Conservation (phyloP, 1,140 invertebrate species). For the Gerris buenoi region DNA sequence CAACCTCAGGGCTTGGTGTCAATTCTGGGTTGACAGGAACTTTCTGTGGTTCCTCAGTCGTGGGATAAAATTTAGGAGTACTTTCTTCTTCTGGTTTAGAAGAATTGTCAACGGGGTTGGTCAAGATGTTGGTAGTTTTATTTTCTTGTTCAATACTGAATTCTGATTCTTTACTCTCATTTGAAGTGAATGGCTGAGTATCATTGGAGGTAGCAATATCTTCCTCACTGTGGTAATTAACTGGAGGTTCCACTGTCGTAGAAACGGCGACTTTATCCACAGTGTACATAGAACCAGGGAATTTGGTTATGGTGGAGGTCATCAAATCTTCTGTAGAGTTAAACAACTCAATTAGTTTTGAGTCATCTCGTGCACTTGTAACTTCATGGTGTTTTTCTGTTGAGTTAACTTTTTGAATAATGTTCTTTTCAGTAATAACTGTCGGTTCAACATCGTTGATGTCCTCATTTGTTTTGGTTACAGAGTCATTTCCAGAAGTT, state of each 20-base stretch:
- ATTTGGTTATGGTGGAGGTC: background rate
- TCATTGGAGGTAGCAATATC: too few species aligned
- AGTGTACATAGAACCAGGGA: background rate
- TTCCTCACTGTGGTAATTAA: too few species aligned
- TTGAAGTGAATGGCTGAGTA: too few species aligned
- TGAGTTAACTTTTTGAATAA: too few species aligned
- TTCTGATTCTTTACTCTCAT: too few species aligned
- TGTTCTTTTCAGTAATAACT: background rate
- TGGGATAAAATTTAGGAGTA: background rate
- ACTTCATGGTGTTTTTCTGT: background rate
- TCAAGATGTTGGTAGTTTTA: background rate
- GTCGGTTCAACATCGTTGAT: background rate
- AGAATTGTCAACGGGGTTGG: background rate
- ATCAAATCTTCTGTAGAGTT: background rate
- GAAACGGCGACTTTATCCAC: background rate
- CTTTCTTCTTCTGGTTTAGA: background rate
- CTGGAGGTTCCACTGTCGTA: too few species aligned
- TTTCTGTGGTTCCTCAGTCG: background rate
- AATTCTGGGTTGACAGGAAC: background rate
- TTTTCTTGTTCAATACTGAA: background rate
- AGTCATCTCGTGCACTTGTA: background rate
- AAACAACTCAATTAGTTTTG: background rate
- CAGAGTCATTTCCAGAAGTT: background rate
- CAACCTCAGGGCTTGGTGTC: background rate
- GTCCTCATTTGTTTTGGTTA: background rate